Evolutionary conservation across 2,888 invertebrate genomes (phyloP), one percentile per base, ranked within the genome.

Genomic region (Ellobium chinense): DNA sequence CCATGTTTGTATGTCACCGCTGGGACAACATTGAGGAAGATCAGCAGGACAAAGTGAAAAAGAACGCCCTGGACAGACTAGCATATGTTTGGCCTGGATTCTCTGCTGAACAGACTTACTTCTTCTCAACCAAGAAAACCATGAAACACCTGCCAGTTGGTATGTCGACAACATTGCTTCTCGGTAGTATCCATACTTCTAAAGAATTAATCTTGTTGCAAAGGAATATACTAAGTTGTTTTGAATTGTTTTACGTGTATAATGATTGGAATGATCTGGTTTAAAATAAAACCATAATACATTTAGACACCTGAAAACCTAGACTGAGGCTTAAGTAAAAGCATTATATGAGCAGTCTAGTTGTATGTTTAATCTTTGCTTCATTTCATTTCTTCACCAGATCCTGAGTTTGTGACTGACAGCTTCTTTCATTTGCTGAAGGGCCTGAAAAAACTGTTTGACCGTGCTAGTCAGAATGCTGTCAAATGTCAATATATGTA

Each of bases 1-100:
- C 91, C 54, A 82, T 91, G 72, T 91, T 91, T 83, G 87, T 91
- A 12, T 90, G 90, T 73, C 90, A 91, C 73, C 84, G 89, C 2
- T 90, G 90, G 86, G 91, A 91, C 80, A 84, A 87, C 24, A 85
- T 91, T 4, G 80, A 85, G 2, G 85, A 84, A 18, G 76, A 82
- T 0, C 87, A 88, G 58, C 75, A 81, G 29, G 85, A 86, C 0
- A 81, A 81, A 27, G 89, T 91, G 14, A 86, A 86, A 46, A 72
- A 85, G 12, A 85, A 90, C 76, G 89, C 87, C 7, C 77, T 87
- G 1, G 68, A 70, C 3, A 87, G 86, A 63, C 85, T 91, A 14
- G 79, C 76, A 34, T 83, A 82, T 12, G 88, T 87, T n/a, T 90
- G 89, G 89, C 89, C 90, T 18, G 82, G 82, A 31, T 85, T 90